Evolutionary conservation across 2,888 invertebrate genomes (phyloP).

Genomic region (Helicoverpa assulta): DNA sequence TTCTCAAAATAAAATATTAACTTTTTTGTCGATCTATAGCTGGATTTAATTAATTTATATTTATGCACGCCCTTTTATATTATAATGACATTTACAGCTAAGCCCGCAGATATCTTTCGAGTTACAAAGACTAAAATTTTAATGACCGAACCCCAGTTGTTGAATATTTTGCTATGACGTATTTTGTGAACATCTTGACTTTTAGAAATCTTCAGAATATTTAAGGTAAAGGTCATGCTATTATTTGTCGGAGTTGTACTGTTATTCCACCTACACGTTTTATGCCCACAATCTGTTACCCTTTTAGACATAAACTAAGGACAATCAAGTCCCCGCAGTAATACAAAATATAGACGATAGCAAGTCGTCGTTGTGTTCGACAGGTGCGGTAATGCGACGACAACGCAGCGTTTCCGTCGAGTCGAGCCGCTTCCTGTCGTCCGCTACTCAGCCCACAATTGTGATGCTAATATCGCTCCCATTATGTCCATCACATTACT

Average conservation of each 20-base stretch:
- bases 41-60: too few relatives aligned
- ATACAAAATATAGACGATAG: slow-evolving; percentile 16
- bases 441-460: slow-evolving; percentile 60
- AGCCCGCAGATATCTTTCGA: neutral
- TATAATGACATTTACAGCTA: slow-evolving; percentile 21
- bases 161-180: slow-evolving; percentile 29
- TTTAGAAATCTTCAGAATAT: slow-evolving; percentile 33
- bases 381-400: slow-evolving; percentile 60
- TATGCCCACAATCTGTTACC: slow-evolving; percentile 20
- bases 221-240: slow-evolving; percentile 44
- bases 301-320: slow-evolving; percentile 30
- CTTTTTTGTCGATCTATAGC: too few relatives aligned
- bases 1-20: too few relatives aligned
- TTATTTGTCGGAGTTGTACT: slow-evolving; percentile 40
- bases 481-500: slow-evolving; percentile 72
- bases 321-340: slow-evolving; percentile 1
- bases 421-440: slow-evolving; percentile 60
- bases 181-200: slow-evolving; percentile 39
- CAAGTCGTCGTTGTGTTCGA: slow-evolving; percentile 34
- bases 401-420: slow-evolving; percentile 63
- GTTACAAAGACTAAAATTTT: slow-evolving; percentile 23
- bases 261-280: slow-evolving; percentile 39
- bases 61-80: too few relatives aligned
- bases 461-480: slow-evolving; percentile 78
- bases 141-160: slow-evolving; percentile 27